Evolutionary conservation across 2,113 vertebrate genomes (phyloP), one percentile per base, ranked within the genome.

Genomic region (Cyanistes caeruleus): DNA sequence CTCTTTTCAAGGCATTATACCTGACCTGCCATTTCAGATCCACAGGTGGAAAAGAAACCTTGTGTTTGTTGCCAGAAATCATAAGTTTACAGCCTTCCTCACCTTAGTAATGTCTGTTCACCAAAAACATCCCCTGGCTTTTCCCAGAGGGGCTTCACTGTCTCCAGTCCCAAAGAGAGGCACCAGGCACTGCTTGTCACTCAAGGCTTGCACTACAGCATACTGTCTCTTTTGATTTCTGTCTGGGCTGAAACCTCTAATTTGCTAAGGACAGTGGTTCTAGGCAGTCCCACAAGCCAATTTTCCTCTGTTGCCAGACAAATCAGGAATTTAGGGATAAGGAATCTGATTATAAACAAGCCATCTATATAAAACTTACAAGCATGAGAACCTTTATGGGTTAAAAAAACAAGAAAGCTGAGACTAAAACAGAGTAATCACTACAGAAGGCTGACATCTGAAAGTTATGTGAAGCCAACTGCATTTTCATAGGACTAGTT

Each of bases 131-230:
- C 19, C 5, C 14, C 28, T 44, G 53, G 53, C 11, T 41, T 75
- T 5, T 15, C 24, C 13, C 9, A 1, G 4, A 7, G 24, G 4
- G 8, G 1, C 2, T 55, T 23, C 24, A 41, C 27, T 22, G 13
- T 11, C 23, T 72, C 48, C n/a, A 72, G 39, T 6, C 9, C 53
- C n/a, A 13, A 53, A 53, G 22, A 77, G 20, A 48, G 17, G 35
- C 33, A 35, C 4, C 10, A 77, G 49, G 18, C 28, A 21, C n/a
- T 18, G 9, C 37, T 30, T 48, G 37, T 20, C 30, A 17, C 37
- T 56, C 43, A n/a, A 37, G 20, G 8, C 23, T 78, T 51, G 16
- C 22, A 64, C 24, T 35, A 58, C 24, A 52, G 33, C 0, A 0
- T 9, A 6, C 24, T 5, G 4, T 22, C 7, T 39, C 30, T 58